Base-by-base conservation (phyloP, 2,888 invertebrate species). In the Cataglyphis rosenhaueri region DNA sequence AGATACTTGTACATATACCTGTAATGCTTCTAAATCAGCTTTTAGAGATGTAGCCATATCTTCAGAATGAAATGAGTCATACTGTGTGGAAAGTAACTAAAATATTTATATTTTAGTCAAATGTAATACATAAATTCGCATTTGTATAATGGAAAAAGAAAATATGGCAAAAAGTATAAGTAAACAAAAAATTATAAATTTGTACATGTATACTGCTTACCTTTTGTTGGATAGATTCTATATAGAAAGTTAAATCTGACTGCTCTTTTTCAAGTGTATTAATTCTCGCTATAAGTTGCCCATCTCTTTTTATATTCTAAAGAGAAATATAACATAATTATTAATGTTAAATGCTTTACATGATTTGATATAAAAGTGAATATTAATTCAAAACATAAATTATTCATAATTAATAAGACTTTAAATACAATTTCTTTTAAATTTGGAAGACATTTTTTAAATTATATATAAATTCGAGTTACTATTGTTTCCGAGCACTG, bases 21-120 rank as follows among this genome's bases (percentile, higher is more conserved):
- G 93, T 52, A 95, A 93, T 41, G 95, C 96, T 87, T 96, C 96
- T 61, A 97, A 95, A 91, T 97, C 96, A 83, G 95, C 95, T 91
- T 96, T 97, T 55, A 97, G 94, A 0, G 96, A 96, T 64, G 95
- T 95, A 3, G 97, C 96, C 96, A 97, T 96, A 91, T 97, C 97
- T 91, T 97, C 97, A 88, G 96, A 96, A 38, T 96, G 96, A 92
- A 96, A 96, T 18, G 97, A 97, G 93, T 95, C 96, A 91, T 97
- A 96, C 94, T 97, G 96, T 76, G 97, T 86, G 38, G 66, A 66
- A 44, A 41, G 84, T 21, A 90, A 82, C 87, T 90, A 44, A 70
- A 86, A 86, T 55, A 8, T 81, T 84, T 65, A 68, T 59, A 12
- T 52, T 41, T 55, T n/a, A 41, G 10, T 6, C 38, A 3, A 10